These are phyloP conservation scores for Platycercus adscitus DNA, from an alignment of 2,113 vertebrate species.

Conservation along the genomic window DNA sequence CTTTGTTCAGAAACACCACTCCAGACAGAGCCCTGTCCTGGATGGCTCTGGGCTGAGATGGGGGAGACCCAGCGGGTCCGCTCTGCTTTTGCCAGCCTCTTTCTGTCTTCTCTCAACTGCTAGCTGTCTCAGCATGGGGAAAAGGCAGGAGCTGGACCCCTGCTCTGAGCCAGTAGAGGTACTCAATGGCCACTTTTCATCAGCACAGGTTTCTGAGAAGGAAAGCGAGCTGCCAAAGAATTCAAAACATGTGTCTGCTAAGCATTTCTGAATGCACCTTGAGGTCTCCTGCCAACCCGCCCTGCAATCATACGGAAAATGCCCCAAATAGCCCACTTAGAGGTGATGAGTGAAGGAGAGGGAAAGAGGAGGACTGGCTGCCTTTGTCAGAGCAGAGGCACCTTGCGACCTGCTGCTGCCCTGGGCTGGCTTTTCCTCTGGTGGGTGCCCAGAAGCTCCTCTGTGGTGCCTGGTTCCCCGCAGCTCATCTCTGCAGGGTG, in stretches of 20 bases:
- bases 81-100: background rate
- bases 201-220: background rate
- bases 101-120: rapidly evolving
- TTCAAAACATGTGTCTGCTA: background rate
- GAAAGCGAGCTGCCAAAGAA: rapidly evolving
- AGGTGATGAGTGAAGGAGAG: background rate
- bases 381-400: background rate
- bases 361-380: background rate
- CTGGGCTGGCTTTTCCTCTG: no score
- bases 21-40: background rate
- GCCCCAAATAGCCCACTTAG: background rate
- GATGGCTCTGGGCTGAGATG: background rate
- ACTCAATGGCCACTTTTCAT: background rate
- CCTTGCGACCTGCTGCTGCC: background rate
- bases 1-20: background rate
- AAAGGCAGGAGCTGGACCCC: background rate
- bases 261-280: background rate
- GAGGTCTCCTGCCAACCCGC: background rate
- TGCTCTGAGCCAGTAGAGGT: background rate
- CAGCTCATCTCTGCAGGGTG: background rate
- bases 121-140: background rate
- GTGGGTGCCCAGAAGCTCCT: background rate
- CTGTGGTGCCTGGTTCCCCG: rapidly evolving
- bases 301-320: background rate
- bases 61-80: rapidly evolving